phyloP scores from a whole-genome alignment of 2,113 vertebrate genomes.

The Burhinus oedicnemus region DNA sequence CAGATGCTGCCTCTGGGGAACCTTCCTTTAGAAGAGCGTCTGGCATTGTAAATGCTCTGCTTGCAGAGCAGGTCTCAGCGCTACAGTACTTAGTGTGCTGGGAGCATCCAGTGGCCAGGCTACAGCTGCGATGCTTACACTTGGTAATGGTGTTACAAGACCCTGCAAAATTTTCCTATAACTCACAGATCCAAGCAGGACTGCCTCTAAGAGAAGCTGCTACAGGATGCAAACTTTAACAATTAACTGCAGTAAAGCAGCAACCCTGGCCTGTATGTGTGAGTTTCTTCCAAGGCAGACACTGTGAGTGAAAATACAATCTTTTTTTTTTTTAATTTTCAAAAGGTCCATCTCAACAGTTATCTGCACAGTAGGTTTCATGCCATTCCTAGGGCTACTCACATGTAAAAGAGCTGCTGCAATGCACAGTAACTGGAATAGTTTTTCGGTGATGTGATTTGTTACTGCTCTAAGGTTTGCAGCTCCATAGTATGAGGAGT shows the following conservation, averaged over 20 bases:
- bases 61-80: not conserved
- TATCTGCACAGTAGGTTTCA: not conserved
- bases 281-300: not conserved
- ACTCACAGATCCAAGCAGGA: not conserved
- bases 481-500: fast-evolving
- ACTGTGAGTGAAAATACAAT: not conserved
- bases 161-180: not conserved
- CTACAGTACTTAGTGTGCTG: not conserved
- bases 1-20: not conserved
- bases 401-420: not conserved
- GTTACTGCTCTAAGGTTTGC: not conserved
- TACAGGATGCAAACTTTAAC: not conserved
- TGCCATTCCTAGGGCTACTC: not conserved
- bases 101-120: not conserved
- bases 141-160: not conserved
- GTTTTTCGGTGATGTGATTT: not conserved
- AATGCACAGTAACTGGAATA: not conserved
- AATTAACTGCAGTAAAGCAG: not conserved
- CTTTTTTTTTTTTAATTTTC: no score
- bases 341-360: not conserved
- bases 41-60: not conserved
- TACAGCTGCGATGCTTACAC: not conserved
- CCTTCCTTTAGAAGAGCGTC: not conserved
- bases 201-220: not conserved
- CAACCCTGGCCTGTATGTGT: not conserved